phyloP scores from a whole-genome alignment of 2,797 vertebrate species.

The Gymnothorax javanicus region DNA sequence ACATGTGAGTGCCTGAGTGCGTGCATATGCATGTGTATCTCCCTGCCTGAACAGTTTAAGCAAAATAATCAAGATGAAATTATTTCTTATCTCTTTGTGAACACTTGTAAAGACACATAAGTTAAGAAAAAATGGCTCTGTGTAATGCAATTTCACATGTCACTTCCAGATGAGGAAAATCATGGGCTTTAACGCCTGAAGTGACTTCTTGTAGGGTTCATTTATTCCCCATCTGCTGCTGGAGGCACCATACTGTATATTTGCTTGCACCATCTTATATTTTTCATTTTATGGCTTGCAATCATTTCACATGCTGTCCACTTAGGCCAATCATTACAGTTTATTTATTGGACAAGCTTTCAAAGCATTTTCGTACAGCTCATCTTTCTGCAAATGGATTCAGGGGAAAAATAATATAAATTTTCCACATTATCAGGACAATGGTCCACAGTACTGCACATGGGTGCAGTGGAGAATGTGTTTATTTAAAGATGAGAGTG shows the following conservation, averaged over 20 bases:
- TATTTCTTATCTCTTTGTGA: background rate
- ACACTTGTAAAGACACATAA: background rate
- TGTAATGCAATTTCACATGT: background rate
- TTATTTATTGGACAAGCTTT: constrained; percentile 3
- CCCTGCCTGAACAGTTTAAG: background rate
- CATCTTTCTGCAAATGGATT: background rate
- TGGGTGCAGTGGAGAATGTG: background rate
- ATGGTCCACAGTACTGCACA: background rate
- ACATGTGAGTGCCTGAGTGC: background rate
- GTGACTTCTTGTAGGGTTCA: background rate
- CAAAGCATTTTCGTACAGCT: background rate
- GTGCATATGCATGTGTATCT: too few species aligned
- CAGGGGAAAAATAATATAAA: background rate
- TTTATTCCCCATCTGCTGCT: constrained; percentile 2
- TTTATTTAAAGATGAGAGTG: background rate
- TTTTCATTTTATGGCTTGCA: background rate
- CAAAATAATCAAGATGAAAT: background rate
- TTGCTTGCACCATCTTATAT: background rate
- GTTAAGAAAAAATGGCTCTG: background rate
- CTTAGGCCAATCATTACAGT: background rate
- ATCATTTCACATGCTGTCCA: background rate
- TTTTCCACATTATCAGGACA: background rate
- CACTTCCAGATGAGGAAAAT: background rate
- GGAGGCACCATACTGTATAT: background rate
- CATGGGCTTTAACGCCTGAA: background rate